Base-by-base conservation (phyloP, 2,797 vertebrate species). In the Crocidura indochinensis region DNA sequence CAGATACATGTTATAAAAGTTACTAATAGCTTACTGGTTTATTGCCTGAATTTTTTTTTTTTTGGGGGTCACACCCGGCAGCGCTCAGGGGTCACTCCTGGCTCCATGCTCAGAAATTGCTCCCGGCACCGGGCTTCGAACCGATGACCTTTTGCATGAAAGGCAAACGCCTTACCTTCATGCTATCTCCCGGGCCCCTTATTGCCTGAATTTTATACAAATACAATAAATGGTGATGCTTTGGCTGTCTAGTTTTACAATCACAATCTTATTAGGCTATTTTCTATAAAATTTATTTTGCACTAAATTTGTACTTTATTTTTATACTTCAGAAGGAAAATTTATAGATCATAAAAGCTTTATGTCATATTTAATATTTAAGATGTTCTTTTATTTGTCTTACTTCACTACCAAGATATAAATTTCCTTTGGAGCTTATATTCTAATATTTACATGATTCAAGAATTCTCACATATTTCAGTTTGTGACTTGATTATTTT, bases 251-350 rank as follows among this genome's bases (percentile, higher is more conserved):
- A 8, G n/a, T 91, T 92, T 94, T 85, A 51, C 7, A 84, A 38
- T 29, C 27, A 44, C 49, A 1, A 72, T 84, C 86, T 82, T 87
- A 81, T 7, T 53, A 65, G 19, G 38, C 75, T 53, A 73, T 94
- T 91, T 87, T 94, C 47, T 87, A n/a, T 56, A 14, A 74, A 65
- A 87, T 78, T 78, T 90, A 68, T 49, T 90, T 93, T 76, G 22
- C 31, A 60, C 17, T 77, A 71, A 83, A 68, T 74, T 91, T 91
- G 22, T 60, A 46, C n/a, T 94, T 74, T 38, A 79, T 65, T 91
- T 85, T 91, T 81, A 80, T 15, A 68, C 19, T 29, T 22, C 87
- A 47, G 27, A 14, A 77, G 24, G 44, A 90, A 53, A 84, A 73
- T 46, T 38, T 74, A 75, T 74, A 84, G 65, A 67, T 93, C 69